Base-by-base conservation (phyloP, 1,140 invertebrate genomes). In the Spodoptera litura region DNA sequence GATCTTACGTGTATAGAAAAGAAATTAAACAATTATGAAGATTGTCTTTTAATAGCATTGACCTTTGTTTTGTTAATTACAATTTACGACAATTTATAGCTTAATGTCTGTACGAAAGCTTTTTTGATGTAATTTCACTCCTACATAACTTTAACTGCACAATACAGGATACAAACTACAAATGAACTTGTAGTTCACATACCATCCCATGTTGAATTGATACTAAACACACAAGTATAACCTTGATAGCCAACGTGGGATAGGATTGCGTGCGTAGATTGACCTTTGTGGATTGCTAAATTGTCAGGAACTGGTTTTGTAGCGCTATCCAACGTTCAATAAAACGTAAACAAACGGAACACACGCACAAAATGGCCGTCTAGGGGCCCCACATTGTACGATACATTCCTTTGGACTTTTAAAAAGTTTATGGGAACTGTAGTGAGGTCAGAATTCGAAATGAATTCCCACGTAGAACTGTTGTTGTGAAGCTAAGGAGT, bases 301-400 rank as follows among this genome's bases (percentile, higher is more conserved):
- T 62, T 75, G 59, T 64, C 49, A 25, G 44, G 49, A 75, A 75
- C 73, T 61, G 73, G 73, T 75, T 75, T 74, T 75, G 58, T 75
- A 53, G 73, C 59, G 58, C 44, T 75, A 75, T 75, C 49, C 59
- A 52, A 64, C 31, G 73, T 75, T 75, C 59, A 75, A 75, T 75
- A 75, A 75, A 62, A 75, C 58, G 73, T 75, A 75, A 75, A 75
- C 73, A 75, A 62, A 75, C 73, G 58, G 73, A 75, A 75, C 59
- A 35, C 64, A 75, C 59, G 74, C 62, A 77, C 52, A 77, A 77
- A 77, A 58, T 78, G 38, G 75, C 59, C 31, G 68, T 51, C 56
- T 61, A 59, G 68, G 56, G 56, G 44, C 58, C 68, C 31, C 49
- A 38, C 56, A 62, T 11, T 59, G 58, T 72, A 53, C 58, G 56